Conservation (phyloP, 2,888 invertebrate species). For the Patella caerulea region DNA sequence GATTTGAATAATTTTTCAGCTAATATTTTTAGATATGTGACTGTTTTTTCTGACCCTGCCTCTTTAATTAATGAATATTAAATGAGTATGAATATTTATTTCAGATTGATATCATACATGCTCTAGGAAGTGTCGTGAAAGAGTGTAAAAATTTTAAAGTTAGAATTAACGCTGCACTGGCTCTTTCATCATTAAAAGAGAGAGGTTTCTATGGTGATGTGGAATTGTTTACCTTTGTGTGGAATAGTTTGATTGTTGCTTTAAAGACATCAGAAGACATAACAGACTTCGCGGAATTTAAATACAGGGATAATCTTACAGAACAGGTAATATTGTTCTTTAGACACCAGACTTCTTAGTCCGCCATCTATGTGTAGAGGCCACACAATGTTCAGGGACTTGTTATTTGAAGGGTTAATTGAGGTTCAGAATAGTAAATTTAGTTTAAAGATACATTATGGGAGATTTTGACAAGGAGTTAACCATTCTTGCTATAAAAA, state of each 20-base stretch:
- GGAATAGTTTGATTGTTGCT: constrained; percentile 82
- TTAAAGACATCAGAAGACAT: constrained; percentile 85
- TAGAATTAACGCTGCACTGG: constrained; percentile 87
- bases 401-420: too few relatives aligned
- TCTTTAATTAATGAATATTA: too few relatives aligned
- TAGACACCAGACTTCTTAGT: not conserved
- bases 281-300: constrained; percentile 86
- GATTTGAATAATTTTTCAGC: too few relatives aligned
- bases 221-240: constrained; percentile 76
- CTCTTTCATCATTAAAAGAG: constrained; percentile 78
- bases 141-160: constrained; percentile 90
- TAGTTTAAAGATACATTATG: too few relatives aligned
- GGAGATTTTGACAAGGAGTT: too few relatives aligned
- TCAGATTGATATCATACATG: constrained; percentile 76
- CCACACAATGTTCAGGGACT: too few relatives aligned
- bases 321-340: constrained; percentile 77
- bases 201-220: constrained; percentile 78
- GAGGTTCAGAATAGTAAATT: too few relatives aligned
- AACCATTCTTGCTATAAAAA: too few relatives aligned
- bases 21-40: too few relatives aligned
- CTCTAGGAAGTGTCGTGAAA: constrained; percentile 78
- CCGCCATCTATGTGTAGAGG: too few relatives aligned
- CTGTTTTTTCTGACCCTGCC: too few relatives aligned
- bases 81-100: too few relatives aligned
- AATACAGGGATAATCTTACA: constrained; percentile 87